Base-by-base conservation (phyloP, 1,140 invertebrate species). In the Drosophila quadrilineata region DNA sequence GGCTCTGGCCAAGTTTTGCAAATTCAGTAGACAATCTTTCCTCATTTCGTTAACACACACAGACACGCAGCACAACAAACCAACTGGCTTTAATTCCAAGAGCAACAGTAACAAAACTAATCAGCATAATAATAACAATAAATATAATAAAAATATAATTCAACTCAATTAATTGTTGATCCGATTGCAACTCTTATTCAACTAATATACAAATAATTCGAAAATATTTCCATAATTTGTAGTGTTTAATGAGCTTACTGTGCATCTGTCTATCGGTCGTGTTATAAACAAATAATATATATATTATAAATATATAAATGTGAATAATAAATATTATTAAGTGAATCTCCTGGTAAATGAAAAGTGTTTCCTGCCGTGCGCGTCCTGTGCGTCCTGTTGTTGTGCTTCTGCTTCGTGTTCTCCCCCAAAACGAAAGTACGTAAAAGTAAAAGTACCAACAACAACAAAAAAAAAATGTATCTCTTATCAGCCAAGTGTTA, bases 21-120 rank as follows among this genome's bases (percentile, higher is more conserved):
- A 70, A 72, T 63, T 86, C 75, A 85, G 79, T 85, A 85, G 79
- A 85, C 79, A 85, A 85, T 85, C 79, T 85, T 85, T 85, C 80
- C 71, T 86, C 82, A 79, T 85, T 85, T 85, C 79, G 79, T 86
- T 85, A 85, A 86, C 79, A 85, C 80, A 68, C 71, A 71, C 57
- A 74, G 53, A 52, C 62, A 64, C 65, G 65, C 73, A 69, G 72
- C 70, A 84, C 70, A 46, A 54, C n/a, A 36, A 35, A 19, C n/a
- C 43, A 50, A 50, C 62, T 65, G 54, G 36, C 62, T 59, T 59
- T 36, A 63, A 64, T 35, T 59, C 29, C 36, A 65, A 75, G 53
- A 63, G 53, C 38, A 60, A 49, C 58, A 41, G 31, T 56, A 52
- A 62, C 45, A 50, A 68, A 59, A 60, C 33, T 52, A 62, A 79